Evolutionary conservation across 2,113 vertebrate genomes (phyloP), one percentile per base, ranked within the genome.

Genomic region (Plestiodon gilberti): DNA sequence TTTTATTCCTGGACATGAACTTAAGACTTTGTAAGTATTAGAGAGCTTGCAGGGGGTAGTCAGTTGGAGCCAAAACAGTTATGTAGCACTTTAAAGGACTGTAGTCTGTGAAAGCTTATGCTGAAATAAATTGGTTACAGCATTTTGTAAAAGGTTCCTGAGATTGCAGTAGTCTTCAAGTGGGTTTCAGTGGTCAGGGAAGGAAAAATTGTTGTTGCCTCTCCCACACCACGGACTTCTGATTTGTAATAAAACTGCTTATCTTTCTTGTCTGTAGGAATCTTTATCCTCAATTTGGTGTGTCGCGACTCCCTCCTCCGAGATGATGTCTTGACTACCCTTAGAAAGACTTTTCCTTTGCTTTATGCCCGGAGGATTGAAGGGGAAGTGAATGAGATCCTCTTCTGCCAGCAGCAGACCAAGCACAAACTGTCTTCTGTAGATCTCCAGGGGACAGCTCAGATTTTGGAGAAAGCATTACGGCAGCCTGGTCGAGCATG

Each of bases 201-300:
- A 76, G 28, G 3, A 28, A 30, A 43, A 70, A n/a, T n/a, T 1
- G 4, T 7, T 74, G 61, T 65, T 40, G n/a, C 9, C 10, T 35
- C 11, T 22, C 20, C 25, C n/a, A 35, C 4, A 48, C 25, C n/a
- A 35, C 4, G 48, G 38, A 62, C 52, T 7, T 20, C 33, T 38
- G 23, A 35, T 73, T 35, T 38, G 14, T 67, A 86, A 73, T 73
- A 64, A 81, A 30, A 23, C 2, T 64, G 33, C 55, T 73, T 11
- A 3, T 62, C 22, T 83, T 17, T 0, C 14, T 61, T 78, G 78
- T 48, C 83, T 28, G 33, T 94, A 99, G 99, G 99, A 52, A 78
- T 99, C 70, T 99, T 99, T 33, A 96, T 99, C 89, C 95, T 99
- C 86, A 99, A 99, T 87, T 95, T 99, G 10, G 99, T 98, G 86